Evolutionary conservation across 2,797 vertebrate species (phyloP).

Genomic region (Yasuhikotakia modesta): DNA sequence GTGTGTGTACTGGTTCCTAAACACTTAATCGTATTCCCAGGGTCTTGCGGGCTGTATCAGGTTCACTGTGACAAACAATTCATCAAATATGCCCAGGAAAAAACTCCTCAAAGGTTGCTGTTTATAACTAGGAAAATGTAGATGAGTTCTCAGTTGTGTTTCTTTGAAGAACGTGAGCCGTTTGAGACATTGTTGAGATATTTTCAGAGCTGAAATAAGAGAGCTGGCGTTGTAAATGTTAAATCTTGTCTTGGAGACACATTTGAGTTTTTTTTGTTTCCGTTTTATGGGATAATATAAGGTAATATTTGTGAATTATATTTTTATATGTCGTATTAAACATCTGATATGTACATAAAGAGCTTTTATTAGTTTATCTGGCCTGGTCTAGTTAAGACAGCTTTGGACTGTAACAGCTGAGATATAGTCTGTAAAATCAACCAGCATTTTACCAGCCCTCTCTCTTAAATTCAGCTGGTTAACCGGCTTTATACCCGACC

Average conservation of each 20-base stretch:
- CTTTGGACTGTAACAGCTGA: conserved; percentile 16
- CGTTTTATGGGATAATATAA: background rate
- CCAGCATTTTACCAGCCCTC: conserved; percentile 11
- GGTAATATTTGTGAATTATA: background rate
- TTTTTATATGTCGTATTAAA: background rate
- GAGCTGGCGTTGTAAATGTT: too few relatives aligned
- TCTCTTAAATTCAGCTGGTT: conserved; percentile 36
- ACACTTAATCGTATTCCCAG: background rate
- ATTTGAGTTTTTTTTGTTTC: background rate
- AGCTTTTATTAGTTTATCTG: background rate
- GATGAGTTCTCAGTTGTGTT: background rate
- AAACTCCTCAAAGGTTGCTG: background rate
- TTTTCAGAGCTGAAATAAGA: background rate
- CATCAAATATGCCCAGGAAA: background rate
- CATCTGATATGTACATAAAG: background rate
- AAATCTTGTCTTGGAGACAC: too few relatives aligned
- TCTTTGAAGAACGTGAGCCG: background rate
- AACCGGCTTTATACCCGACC: conserved; percentile 25
- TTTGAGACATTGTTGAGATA: background rate
- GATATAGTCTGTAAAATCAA: conserved; percentile 13
- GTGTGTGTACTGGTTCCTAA: background rate
- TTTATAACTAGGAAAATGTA: background rate
- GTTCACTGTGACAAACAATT: background rate
- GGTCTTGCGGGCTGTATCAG: background rate
- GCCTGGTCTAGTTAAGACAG: background rate